Conservation (phyloP, 2,797 vertebrate genomes). For the Octomys mimax region DNA sequence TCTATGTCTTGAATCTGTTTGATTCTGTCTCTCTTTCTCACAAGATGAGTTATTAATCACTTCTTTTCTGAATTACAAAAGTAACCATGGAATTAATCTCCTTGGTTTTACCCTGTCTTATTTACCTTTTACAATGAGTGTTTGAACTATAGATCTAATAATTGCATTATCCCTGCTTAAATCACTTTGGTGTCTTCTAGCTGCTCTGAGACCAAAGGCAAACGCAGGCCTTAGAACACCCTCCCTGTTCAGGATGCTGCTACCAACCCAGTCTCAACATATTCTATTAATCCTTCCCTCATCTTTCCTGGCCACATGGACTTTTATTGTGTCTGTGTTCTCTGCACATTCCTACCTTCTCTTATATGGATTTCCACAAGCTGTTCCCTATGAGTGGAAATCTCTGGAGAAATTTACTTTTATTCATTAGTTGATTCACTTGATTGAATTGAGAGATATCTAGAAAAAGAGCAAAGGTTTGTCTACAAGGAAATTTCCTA, state of each 20-base stretch:
- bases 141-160: conserved; percentile 64
- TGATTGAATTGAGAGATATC: neutral
- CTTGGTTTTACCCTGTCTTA: conserved; percentile 14
- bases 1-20: neutral
- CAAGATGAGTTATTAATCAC: neutral
- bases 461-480: neutral
- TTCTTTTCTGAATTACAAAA: neutral
- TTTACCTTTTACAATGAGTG: conserved; percentile 15
- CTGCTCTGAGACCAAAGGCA: conserved; percentile 31
- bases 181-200: neutral
- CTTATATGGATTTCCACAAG: neutral
- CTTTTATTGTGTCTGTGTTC: neutral
- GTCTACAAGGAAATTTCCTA: neutral
- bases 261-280: neutral
- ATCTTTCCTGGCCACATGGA: neutral
- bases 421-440: neutral
- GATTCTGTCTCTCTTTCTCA: neutral
- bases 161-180: neutral
- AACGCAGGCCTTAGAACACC: neutral
- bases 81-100: neutral
- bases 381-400: neutral
- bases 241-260: neutral
- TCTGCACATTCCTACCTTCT: neutral
- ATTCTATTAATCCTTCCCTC: neutral
- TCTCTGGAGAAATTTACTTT: conserved; percentile 9